Evolutionary conservation across 1,140 invertebrate species (phyloP).

Genomic region (Bombus superbus): DNA sequence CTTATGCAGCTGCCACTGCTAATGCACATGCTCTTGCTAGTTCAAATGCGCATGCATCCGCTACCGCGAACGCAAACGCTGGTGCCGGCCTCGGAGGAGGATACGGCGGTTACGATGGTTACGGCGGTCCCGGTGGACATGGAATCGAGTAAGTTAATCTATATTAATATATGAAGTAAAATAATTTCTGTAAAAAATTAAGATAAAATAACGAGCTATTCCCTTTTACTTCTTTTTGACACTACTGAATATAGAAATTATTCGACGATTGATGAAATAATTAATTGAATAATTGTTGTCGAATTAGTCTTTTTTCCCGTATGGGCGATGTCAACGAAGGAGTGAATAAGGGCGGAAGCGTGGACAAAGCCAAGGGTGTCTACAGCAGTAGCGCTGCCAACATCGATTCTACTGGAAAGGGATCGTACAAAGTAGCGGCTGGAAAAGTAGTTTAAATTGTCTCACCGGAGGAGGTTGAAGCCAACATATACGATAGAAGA

Average conservation of each 20-base stretch:
- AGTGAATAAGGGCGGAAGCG: slow-evolving; percentile 67
- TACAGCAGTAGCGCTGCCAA: slow-evolving; percentile 75
- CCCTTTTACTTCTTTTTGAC: background rate
- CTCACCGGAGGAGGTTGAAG: background rate
- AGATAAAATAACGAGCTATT: background rate
- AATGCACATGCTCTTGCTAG: slow-evolving; percentile 29
- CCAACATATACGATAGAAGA: background rate
- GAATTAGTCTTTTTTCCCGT: slow-evolving; percentile 69
- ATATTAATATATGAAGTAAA: background rate
- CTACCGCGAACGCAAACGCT: slow-evolving; percentile 34
- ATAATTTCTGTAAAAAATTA: background rate
- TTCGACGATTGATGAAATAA: background rate
- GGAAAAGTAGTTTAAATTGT: slow-evolving; percentile 72
- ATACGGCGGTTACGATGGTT: background rate
- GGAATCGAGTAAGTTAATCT: slow-evolving; percentile 56
- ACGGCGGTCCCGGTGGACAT: slow-evolving; percentile 5
- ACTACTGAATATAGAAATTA: no score
- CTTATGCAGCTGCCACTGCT: background rate
- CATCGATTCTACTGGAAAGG: slow-evolving; percentile 76
- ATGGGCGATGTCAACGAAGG: slow-evolving; percentile 69
- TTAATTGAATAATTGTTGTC: background rate
- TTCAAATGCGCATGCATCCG: slow-evolving; percentile 31
- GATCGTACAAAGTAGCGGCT: slow-evolving; percentile 76
- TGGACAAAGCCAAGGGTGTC: slow-evolving; percentile 76
- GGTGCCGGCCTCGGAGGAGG: slow-evolving; percentile 45